Conservation (phyloP, 2,797 vertebrate genomes). For the Lacerta viridis region DNA sequence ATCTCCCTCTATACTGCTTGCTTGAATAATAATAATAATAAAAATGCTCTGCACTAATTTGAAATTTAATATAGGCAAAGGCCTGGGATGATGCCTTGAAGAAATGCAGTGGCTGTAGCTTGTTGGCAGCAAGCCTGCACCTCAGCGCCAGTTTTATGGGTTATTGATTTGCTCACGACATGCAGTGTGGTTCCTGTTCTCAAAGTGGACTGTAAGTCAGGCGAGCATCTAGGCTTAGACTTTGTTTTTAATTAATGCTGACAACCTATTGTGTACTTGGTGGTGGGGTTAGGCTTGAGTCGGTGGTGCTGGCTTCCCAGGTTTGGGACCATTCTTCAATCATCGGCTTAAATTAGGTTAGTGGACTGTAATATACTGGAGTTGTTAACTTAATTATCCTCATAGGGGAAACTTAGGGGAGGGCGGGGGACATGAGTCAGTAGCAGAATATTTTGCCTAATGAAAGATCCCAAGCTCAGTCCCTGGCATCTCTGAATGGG, state of each 20-base stretch:
- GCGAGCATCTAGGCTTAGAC: slow-evolving; percentile 58
- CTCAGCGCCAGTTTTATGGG: slow-evolving; percentile 65
- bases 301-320: slow-evolving; percentile 22
- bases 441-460: too few species aligned
- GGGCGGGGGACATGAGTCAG: too few species aligned
- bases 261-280: slow-evolving; percentile 42
- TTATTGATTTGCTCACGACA: slow-evolving; percentile 72
- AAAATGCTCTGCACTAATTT: slow-evolving; percentile 5
- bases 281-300: not conserved
- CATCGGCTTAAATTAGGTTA: not conserved
- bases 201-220: slow-evolving; percentile 60
- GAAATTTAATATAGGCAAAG: slow-evolving; percentile 22
- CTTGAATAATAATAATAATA: slow-evolving; percentile 6
- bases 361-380: not conserved
- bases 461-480: too few species aligned
- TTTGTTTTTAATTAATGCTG: slow-evolving; percentile 65
- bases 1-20: not conserved
- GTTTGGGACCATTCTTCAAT: slow-evolving; percentile 23
- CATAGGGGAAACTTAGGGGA: not conserved
- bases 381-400: not conserved
- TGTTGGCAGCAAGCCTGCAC: slow-evolving; percentile 63
- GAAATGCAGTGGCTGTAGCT: slow-evolving; percentile 22
- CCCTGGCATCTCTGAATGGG: too few species aligned
- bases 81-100: slow-evolving; percentile 16
- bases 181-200: slow-evolving; percentile 64